Evolutionary conservation across 2,113 vertebrate genomes (phyloP), one percentile per base, ranked within the genome.

Genomic region (Pavo muticus): DNA sequence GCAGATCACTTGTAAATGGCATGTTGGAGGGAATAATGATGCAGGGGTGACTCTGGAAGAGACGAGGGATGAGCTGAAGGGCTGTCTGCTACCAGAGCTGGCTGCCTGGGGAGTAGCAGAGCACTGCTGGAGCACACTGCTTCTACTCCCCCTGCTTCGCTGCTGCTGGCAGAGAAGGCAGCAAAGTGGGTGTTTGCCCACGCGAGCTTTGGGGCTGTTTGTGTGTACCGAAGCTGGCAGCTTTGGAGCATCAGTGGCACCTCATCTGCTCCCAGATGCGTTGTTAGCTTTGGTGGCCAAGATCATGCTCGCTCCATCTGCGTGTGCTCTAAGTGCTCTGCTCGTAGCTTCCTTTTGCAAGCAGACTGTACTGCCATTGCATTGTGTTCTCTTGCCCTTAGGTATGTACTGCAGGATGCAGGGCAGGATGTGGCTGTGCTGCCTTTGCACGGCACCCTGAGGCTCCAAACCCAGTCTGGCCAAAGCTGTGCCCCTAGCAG

Each of bases 391-490:
- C 91, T 54, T 77, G 76, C 47, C 52, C 82, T 3, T 10, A 5
- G 27, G 5, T 7, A 27, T 3, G 40, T 0, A 0, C 6, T 16
- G 85, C 19, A 0, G 0, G 35, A 57, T 9, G 65, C 1, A 11
- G 6, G 5, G 1, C 7, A 42, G 23, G 19, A 75, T 73, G 61
- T 21, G 35, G 3, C 69, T 20, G 37, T 21, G 23, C 50, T 37
- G 3, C 32, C 2, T 50, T 20, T 39, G 40, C 14, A 16, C 25
- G 16, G 52, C 14, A 5, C 15, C 52, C 25, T 16, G 27, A 29
- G 52, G 3, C 52, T 29, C 52, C 27, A 54, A 29, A 54, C 27
- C 52, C 37, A 25, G 60, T 27, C 60, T 39, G 24, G 61, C 37
- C 15, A 16, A 61, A 37, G 23, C 60, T 18, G 60, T 63, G 15